Conservation (phyloP, 2,888 invertebrate species). For the Thecocarcelia acutangulata region DNA sequence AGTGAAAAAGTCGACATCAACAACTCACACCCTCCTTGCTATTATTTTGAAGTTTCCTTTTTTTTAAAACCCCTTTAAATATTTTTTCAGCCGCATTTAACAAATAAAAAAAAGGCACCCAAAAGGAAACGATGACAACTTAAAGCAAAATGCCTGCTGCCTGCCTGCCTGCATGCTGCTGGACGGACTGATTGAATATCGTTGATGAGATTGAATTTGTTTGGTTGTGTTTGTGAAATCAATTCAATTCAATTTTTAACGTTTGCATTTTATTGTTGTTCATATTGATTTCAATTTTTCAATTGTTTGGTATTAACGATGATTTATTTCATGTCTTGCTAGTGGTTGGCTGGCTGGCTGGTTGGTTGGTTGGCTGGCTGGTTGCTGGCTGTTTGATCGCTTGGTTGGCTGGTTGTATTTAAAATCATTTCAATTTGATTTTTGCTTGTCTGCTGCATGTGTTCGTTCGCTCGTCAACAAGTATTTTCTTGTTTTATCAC, state of each 20-base stretch:
- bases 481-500: conserved; percentile 34
- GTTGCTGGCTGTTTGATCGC: conserved; percentile 57
- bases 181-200: conserved; percentile 1
- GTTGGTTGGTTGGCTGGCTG: conserved; percentile 15
- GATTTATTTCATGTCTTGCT: conserved; percentile 65
- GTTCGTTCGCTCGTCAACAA: conserved; percentile 51
- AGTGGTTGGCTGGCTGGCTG: conserved; percentile 59
- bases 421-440: conserved; percentile 64
- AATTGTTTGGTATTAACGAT: conserved; percentile 62
- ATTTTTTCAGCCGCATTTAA: conserved; percentile 52
- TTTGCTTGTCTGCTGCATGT: conserved; percentile 63
- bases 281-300: conserved; percentile 68
- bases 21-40: conserved; percentile 51
- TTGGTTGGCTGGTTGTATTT: conserved; percentile 5
- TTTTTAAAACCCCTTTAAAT: conserved; percentile 45
- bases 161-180: background rate
- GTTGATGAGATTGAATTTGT: conserved; percentile 36
- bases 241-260: conserved; percentile 65
- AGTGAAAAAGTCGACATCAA: conserved; percentile 18
- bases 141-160: conserved; percentile 7
- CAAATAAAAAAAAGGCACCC: conserved; percentile 29
- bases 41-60: conserved; percentile 4
- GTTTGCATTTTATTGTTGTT: conserved; percentile 66
- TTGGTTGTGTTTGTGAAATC: conserved; percentile 57
- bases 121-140: conserved; percentile 32